Percentiles rank a stretch among this genome's conserved stretches.
These are phyloP conservation scores for Epinephelus cyanopodus DNA, from an alignment of 2,113 vertebrate genomes.

Conservation along the genomic window DNA sequence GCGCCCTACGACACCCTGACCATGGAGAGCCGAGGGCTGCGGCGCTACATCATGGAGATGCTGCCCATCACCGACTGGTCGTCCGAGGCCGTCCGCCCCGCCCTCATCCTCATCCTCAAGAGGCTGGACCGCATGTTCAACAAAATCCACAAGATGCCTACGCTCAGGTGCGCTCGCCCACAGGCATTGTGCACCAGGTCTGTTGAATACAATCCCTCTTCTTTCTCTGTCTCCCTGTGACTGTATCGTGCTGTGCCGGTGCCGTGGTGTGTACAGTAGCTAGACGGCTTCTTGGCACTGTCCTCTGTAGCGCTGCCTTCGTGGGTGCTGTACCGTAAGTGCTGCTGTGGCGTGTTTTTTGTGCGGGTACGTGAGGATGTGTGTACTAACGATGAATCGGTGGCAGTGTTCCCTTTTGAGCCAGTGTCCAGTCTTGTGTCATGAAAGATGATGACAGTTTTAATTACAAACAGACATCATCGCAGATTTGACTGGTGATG, in stretches of 20 bases:
- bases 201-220: conserved; percentile 72
- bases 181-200: conserved; percentile 86
- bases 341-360: conserved; percentile 68
- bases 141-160: conserved; percentile 99
- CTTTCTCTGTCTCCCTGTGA: conserved; percentile 66
- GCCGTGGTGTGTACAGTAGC: conserved; percentile 72
- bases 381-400: conserved; percentile 11
- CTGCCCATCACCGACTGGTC: conserved; percentile 99
- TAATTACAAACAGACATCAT: not conserved
- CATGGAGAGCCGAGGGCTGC: conserved; percentile 97
- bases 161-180: conserved; percentile 94
- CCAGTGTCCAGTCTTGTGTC: conserved; percentile 25
- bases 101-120: conserved; percentile 99
- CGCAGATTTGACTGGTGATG: not conserved
- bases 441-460: not conserved
- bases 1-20: conserved; percentile 98
- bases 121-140: conserved; percentile 99
- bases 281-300: conserved; percentile 77
- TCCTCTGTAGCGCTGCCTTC: conserved; percentile 66
- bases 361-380: conserved; percentile 47
- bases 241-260: conserved; percentile 76
- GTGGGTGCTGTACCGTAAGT: conserved; percentile 74
- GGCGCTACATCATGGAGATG: conserved; percentile 98
- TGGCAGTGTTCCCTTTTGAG: conserved; percentile 38
- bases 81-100: conserved; percentile 94